These are phyloP conservation scores for Drosophila navojoa DNA, from an alignment of 1,140 invertebrate species.

Conservation along the genomic window DNA sequence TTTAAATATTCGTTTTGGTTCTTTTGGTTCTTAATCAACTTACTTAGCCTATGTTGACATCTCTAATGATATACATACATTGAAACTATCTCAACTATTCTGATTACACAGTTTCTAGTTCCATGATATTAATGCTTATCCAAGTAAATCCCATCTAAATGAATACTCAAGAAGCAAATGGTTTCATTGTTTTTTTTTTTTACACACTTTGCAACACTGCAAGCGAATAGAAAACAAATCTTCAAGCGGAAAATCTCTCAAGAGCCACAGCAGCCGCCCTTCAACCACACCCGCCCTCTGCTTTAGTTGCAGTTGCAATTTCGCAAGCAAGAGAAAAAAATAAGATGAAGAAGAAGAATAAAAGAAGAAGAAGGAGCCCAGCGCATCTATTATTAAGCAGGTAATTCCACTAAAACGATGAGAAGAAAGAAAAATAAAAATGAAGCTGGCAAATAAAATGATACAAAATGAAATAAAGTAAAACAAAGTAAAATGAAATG, in stretches of 20 bases:
- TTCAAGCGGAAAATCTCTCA: constrained; percentile 3
- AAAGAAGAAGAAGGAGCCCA: constrained; percentile 5
- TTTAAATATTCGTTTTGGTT: background rate
- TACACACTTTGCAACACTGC: constrained; percentile 1
- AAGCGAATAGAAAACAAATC: constrained; percentile 9
- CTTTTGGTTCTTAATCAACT: no score
- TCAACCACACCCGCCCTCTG: background rate
- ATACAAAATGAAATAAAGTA: constrained; percentile 44
- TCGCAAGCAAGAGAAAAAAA: background rate
- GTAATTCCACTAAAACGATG: constrained; percentile 78
- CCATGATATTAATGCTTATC: background rate
- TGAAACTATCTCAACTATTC: no score
- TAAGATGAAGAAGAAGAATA: background rate
- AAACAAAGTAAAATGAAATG: constrained; percentile 75
- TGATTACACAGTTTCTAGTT: background rate
- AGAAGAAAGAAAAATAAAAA: constrained; percentile 36
- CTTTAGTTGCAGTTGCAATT: constrained; percentile 30
- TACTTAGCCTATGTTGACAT: no score
- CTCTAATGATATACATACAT: no score
- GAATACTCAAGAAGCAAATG: constrained; percentile 13
- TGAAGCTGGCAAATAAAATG: constrained; percentile 44
- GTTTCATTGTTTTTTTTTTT: background rate
- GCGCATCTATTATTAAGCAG: constrained; percentile 74
- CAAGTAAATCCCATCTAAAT: constrained; percentile 6
- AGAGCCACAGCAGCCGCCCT: background rate